Evolutionary conservation across 64 coral and sea anemone genomes (phyloP).

Genomic region (Astreopora myriophthalma): DNA sequence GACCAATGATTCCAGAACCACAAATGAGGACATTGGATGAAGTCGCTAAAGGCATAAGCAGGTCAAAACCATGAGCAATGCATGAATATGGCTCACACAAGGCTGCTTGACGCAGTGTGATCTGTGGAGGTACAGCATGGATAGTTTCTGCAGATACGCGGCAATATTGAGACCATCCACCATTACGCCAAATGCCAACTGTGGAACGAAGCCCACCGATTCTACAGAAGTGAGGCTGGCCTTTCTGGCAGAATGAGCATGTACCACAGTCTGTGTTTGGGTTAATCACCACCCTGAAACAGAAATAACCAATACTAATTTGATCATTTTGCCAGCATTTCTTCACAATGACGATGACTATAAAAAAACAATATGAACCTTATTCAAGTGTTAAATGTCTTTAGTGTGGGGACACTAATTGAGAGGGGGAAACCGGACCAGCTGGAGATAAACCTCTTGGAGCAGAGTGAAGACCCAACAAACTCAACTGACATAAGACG

Average conservation of each 20-base stretch:
- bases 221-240: conserved; percentile 88
- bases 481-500: too few species aligned
- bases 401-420: too few species aligned
- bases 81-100: conserved; percentile 89
- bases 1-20: conserved; percentile 79
- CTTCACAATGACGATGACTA: too few species aligned
- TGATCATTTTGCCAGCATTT: not conserved
- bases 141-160: conserved; percentile 61
- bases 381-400: too few species aligned
- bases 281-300: conserved; percentile 78
- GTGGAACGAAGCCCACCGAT: conserved; percentile 64
- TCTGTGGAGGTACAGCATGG: conserved; percentile 67
- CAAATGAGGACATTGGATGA: conserved; percentile 78
- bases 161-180: conserved; percentile 95
- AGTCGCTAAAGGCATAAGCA: conserved; percentile 74
- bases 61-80: conserved; percentile 71
- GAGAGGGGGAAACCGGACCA: too few species aligned
- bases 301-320: not conserved
- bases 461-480: too few species aligned
- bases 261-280: conserved; percentile 75
- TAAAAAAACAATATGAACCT: too few species aligned
- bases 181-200: conserved; percentile 92
- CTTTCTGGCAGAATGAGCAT: conserved; percentile 74
- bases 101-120: conserved; percentile 77
- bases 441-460: too few species aligned